Base-by-base conservation (phyloP, 2,888 invertebrate genomes). In the Actias luna region DNA sequence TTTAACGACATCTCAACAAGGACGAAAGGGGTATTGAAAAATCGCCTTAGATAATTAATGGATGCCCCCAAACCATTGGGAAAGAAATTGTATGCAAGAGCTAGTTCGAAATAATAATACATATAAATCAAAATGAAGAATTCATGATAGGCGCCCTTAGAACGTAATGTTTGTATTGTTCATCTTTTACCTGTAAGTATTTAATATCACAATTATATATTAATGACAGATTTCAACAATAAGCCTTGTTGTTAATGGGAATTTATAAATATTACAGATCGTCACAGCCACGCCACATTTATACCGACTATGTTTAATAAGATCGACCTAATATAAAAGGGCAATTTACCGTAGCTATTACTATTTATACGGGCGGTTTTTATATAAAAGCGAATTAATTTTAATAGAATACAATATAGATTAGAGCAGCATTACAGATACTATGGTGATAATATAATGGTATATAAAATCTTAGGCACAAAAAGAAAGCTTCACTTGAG, bases 121-220 rank as follows among this genome's bases (percentile, higher is more conserved):
- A n/a, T n/a, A n/a, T n/a, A n/a, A n/a, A n/a, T n/a, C n/a, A n/a
- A n/a, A n/a, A n/a, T n/a, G 14, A 27, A 16, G 27, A 52, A 14
- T 52, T 27, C 27, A 5, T 52, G 25, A 27, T 52, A 52, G 27
- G 2, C 4, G 27, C 16, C 14, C 52, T 27, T 52, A 27, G 16
- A 1, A 52, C 14, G 18, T 8, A 46, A 3, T 2, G 18, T 46
- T 1, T 8, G 2, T 46, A 42, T 57, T 58, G 71, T 74, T 74
- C 72, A 64, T 68, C 68, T 63, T 65, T 33, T 63, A 65, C 63
- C 61, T 55, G 5, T 39, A 31, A 64, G 50, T 59, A 61, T 63
- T 18, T 59, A 68, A 50, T 63, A 60, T 31, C 2, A 29, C 31
- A 52, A 58, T 55, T 59, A 22, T 66, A 29, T 33, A 63, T 55